phyloP scores from a whole-genome alignment of 2,888 invertebrate species.

The Diaperis boleti region DNA sequence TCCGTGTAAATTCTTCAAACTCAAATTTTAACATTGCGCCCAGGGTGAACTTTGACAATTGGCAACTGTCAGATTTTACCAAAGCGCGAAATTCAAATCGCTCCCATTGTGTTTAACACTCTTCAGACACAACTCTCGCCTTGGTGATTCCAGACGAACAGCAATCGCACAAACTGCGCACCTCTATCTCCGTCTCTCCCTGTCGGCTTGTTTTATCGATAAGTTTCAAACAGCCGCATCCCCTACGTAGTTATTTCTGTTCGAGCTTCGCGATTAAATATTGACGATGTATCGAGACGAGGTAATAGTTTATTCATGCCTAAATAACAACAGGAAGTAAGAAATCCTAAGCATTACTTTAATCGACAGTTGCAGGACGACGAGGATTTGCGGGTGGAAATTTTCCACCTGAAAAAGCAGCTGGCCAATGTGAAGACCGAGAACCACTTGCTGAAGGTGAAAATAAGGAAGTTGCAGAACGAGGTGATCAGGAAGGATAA shows the following conservation, averaged over 20 bases:
- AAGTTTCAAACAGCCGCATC: slow-evolving; percentile 1
- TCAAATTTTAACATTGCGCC: too few species aligned
- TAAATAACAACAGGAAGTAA: neutral
- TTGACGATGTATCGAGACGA: slow-evolving; percentile 24
- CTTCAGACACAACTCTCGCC: neutral
- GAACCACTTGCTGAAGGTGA: slow-evolving; percentile 45
- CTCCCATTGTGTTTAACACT: too few species aligned
- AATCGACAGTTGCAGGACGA: slow-evolving; percentile 37
- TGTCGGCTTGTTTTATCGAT: slow-evolving; percentile 22
- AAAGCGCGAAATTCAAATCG: too few species aligned
- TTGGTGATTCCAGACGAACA: neutral
- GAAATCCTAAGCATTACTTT: neutral
- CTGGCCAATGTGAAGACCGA: slow-evolving; percentile 38
- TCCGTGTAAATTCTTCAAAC: too few species aligned
- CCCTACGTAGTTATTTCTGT: neutral
- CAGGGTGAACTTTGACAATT: too few species aligned
- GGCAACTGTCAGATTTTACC: too few species aligned
- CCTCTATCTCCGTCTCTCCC: neutral
- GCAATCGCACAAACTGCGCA: neutral
- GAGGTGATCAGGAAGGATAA: slow-evolving; percentile 43
- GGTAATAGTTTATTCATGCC: slow-evolving; percentile 9
- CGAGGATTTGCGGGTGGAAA: slow-evolving; percentile 44
- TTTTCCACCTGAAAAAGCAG: slow-evolving; percentile 44
- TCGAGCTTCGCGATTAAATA: neutral
- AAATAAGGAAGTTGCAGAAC: slow-evolving; percentile 43